Evolutionary conservation across 2,888 invertebrate genomes (phyloP), one percentile per base, ranked within the genome.

Genomic region (Drosophila merina): DNA sequence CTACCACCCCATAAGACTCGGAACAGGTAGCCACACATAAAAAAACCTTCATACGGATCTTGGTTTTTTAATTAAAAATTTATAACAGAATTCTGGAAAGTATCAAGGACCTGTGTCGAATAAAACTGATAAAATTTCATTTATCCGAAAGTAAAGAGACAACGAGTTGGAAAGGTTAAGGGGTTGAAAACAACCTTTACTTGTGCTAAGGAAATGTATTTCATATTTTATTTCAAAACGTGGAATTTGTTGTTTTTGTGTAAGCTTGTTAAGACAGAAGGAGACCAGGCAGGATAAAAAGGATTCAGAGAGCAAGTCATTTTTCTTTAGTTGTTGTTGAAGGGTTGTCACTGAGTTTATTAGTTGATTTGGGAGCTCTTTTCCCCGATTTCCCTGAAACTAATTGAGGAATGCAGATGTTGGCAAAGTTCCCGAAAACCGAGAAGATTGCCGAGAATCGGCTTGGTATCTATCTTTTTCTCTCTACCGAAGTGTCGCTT

Each of bases 401-500:
- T 85, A 81, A 81, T 85, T 81, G 85, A 79, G 71, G 69, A 75
- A 70, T 54, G 62, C 50, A 50, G 36, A 49, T 69, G 31, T 44
- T 62, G 60, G 58, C 60, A 58, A 26, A 26, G 20, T 10, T 33
- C 51, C 58, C 51, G 58, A 44, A 42, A 72, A 59, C 66, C 51
- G 74, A 70, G 38, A 60, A 66, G 30, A 36, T n/a, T 36, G n/a
- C 6, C 36, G 5, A 36, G 25, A 50, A 49, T 49, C 49, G n/a
- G 28, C 33, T 28, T 7, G n/a, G 26, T 14, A 9, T 12, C 63
- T 9, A 44, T 31, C 52, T 6, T 28, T 6, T 28, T 10, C 44
- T 8, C 33, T 30, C 45, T 7, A 20, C 20, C 7, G 20, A 42
- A 31, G 31, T 31, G 36, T 7, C 9, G 26, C 28, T 14, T 28